Percentiles rank a stretch among this genome's conserved stretches.
Evolutionary conservation across 1,140 invertebrate genomes (phyloP).

Genomic region (Augochlora pura): DNA sequence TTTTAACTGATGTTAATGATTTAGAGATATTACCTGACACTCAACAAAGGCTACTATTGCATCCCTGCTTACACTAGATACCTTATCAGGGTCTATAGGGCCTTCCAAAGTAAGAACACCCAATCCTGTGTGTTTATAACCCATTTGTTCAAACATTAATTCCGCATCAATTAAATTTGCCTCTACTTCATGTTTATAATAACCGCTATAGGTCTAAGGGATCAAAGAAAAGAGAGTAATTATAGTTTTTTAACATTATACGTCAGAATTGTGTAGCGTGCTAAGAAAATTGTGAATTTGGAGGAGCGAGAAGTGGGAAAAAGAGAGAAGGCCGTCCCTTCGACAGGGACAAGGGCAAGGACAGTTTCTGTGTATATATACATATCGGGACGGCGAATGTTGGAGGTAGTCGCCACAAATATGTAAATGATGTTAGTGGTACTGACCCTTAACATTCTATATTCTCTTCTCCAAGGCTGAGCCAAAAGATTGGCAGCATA

Average conservation of each 20-base stretch:
- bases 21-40: constrained; percentile 85
- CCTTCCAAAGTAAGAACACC: constrained; percentile 84
- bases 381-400: no score
- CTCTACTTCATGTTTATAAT: constrained; percentile 92
- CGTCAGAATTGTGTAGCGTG: not conserved
- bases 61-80: constrained; percentile 89
- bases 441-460: constrained; percentile 86
- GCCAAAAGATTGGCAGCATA: constrained; percentile 92
- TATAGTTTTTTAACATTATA: not conserved
- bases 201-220: constrained; percentile 90
- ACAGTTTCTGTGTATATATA: no score
- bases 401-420: no score
- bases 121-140: constrained; percentile 85
- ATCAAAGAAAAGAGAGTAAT: constrained; percentile 36
- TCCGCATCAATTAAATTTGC: constrained; percentile 88
- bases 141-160: constrained; percentile 89
- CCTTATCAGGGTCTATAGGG: constrained; percentile 90
- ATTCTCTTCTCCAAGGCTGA: constrained; percentile 94
- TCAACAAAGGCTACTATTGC: constrained; percentile 93
- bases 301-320: no score
- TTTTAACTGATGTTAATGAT: not conserved
- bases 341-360: no score
- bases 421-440: not conserved
- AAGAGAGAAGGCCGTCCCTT: no score
- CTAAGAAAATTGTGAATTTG: no score